These are phyloP conservation scores for Calliphora vicina DNA, from an alignment of 1,140 invertebrate genomes.

Conservation along the genomic window DNA sequence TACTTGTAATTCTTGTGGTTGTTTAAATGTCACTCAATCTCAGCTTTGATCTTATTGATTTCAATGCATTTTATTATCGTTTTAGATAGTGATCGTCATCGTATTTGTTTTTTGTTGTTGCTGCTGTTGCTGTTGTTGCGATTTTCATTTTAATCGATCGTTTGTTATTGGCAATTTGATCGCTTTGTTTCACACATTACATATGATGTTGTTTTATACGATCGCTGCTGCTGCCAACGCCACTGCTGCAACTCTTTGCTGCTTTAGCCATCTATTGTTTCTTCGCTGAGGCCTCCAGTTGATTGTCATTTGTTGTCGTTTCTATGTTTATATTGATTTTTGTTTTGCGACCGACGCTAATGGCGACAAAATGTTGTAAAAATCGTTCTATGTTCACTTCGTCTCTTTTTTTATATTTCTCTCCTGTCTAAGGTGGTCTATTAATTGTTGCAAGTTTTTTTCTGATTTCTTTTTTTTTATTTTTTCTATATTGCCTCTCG, in stretches of 20 bases:
- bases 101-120: neutral
- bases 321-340: constrained; percentile 6
- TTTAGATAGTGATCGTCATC: constrained; percentile 22
- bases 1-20: constrained; percentile 20
- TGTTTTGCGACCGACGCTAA: constrained; percentile 1
- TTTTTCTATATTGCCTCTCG: neutral
- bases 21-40: constrained; percentile 32
- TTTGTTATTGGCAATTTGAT: constrained; percentile 33
- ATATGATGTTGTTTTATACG: neutral
- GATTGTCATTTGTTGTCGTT: constrained; percentile 16
- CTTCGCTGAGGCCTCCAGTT: neutral
- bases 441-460: constrained; percentile 18
- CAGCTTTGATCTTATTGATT: constrained; percentile 26
- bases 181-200: constrained; percentile 34
- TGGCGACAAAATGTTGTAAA: constrained; percentile 35
- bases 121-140: neutral
- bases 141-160: constrained; percentile 27
- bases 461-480: neutral
- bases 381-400: constrained; percentile 12
- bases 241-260: neutral
- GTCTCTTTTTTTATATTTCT: neutral
- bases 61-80: constrained; percentile 34
- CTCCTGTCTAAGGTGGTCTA: constrained; percentile 31
- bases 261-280: neutral
- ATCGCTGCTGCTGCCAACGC: neutral